phyloP scores from a whole-genome alignment of 1,140 invertebrate species.

The Sminthurinus signatus region DNA sequence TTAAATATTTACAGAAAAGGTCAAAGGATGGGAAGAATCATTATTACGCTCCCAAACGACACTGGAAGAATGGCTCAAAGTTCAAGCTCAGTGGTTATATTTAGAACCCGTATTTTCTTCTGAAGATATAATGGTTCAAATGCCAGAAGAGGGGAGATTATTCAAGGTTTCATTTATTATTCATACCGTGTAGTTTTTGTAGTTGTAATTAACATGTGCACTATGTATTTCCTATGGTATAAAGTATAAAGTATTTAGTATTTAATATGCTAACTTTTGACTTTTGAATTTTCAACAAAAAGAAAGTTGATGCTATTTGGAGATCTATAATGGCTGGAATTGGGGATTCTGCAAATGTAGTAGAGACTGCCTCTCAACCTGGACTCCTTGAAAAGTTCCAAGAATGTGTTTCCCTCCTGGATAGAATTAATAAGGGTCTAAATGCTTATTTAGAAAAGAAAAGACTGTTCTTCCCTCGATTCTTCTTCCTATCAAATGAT shows the following conservation, averaged over 20 bases:
- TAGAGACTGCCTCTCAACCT: conserved; percentile 61
- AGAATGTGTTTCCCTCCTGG: conserved; percentile 65
- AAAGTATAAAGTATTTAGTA: no score
- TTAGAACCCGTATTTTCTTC: conserved; percentile 87
- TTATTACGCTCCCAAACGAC: conserved; percentile 68
- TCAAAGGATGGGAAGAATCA: conserved; percentile 73
- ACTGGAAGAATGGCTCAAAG: conserved; percentile 81
- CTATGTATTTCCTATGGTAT: no score
- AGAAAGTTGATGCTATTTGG: conserved; percentile 69
- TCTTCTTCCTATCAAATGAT: conserved; percentile 93
- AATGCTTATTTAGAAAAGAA: conserved; percentile 88
- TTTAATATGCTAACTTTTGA: no score
- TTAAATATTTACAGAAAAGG: conserved; percentile 50
- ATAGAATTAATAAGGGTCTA: conserved; percentile 77
- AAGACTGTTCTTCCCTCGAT: conserved; percentile 80
- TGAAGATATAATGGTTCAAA: conserved; percentile 85
- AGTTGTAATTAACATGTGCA: no score
- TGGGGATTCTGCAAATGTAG: conserved; percentile 63
- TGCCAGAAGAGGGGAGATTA: conserved; percentile 79
- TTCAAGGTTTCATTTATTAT: conserved; percentile 53
- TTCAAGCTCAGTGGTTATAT: conserved; percentile 78
- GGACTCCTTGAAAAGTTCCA: conserved; percentile 68
- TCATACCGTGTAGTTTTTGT: conserved; percentile 5
- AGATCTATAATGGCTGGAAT: conserved; percentile 69
- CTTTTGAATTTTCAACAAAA: no score